Evolutionary conservation across 1,140 invertebrate genomes (phyloP), one percentile per base, ranked within the genome.

Genomic region (Drosophila cardini): DNA sequence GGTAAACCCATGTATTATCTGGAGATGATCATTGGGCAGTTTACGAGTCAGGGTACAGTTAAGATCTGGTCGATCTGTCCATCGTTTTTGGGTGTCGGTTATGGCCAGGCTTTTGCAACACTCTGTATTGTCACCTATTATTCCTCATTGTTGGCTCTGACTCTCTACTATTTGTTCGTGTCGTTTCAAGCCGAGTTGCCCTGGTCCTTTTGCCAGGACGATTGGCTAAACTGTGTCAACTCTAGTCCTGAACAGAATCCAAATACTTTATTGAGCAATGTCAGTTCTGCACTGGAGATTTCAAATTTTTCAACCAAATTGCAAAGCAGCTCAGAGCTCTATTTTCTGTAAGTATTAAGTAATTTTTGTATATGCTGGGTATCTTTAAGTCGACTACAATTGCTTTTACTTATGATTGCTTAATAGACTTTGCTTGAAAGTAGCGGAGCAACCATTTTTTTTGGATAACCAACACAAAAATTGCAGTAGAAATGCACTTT

Each of bases 1-100:
- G 90, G 90, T 81, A 94, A 96, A 72, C 97, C 97, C 0, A 93
- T 97, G 61, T 98, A 98, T 82, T 97, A 97, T 72, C 93, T 97
- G 93, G 97, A 98, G 84, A 95, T 96, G 91, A 93, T 95, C 1
- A 91, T 96, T 0, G 96, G 96, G 6, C 96, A 96, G 83, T 96
- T 96, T 70, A 93, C 95, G 0, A 94, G 95, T 61, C 93, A 93
- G 60, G 95, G 95, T 4, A 94, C 94, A 2, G 94, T 96, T 16
- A 95, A 94, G 68, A 93, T 94, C 62, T 94, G 92, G 78, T 92
- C 92, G 7, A 86, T 92, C 10, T 91, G 92, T n/a, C 93, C 94
- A 5, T 93, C 92, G 0, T 93, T 95, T 78, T 93, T 93, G 92
- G 94, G 96, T 73, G 94, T 96, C 21, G 96, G 96, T 5, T 96